Base-by-base conservation (phyloP, 1,140 invertebrate genomes). In the Drosophila malerkotliana region DNA sequence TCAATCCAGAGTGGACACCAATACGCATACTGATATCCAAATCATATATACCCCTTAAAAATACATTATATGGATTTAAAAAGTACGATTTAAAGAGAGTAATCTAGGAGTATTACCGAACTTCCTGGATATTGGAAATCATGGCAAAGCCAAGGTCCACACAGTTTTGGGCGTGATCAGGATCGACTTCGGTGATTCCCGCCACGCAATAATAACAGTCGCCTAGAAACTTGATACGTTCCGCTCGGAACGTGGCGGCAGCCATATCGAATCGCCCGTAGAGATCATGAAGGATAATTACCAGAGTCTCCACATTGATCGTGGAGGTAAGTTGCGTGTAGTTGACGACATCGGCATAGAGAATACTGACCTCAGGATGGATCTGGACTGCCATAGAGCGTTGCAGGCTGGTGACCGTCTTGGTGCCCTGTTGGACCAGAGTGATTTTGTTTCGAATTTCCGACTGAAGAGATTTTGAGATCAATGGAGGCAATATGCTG, bases 281-380 rank as follows among this genome's bases (percentile, higher is more conserved):
- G 0, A 99, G 93, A 83, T 98, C 97, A 90, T 99, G 98, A 2
- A 99, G 92, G 0, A 97, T 95, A 88, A 97, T 95, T 0, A 99
- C 97, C 41, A 99, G 93, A 66, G 96, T 95, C 82, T 96, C 95
- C 0, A 97, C 96, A 0, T 94, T 93, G 32, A 99, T 92, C 2
- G 94, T 95, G 0, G 96, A 96, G 0, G 98, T 98, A 77, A 99
- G 93, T 37, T 96, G 94, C 0, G 98, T 98, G 90, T 98, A 99
- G 90, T 99, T 98, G 1, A 99, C 98, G 37, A 99, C 97, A 92
- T 99, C 98, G 0, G 98, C 98, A 92, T 98, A 99, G 3, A 99
- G 92, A 74, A 99, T 98, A 63, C 96, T 97, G 5, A 99, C 97
- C 90, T 98, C 96, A 4, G 96, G 93, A 92, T 98, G 97, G 34